Base-by-base conservation (phyloP, 2,888 invertebrate genomes). In the Lordiphosa andalusiaca region DNA sequence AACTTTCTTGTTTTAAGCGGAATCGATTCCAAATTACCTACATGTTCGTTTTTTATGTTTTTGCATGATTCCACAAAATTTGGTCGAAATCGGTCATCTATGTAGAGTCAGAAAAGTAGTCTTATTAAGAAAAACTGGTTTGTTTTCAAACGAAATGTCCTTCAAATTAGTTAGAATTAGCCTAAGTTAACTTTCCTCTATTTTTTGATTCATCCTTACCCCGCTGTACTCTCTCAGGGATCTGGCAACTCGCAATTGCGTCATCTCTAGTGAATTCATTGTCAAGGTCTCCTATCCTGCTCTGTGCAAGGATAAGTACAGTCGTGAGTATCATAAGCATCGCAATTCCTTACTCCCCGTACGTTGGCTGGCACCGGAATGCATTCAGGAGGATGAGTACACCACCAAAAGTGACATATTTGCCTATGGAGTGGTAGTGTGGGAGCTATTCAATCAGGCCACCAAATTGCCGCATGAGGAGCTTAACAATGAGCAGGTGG, bases 361-460 rank as follows among this genome's bases (percentile, higher is more conserved):
- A 9, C 93, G 98, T 73, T 98, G 98, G 98, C 88, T 97, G 88
- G 95, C 98, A 0, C 92, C 93, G 13, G 98, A 98, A 88, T 96
- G 96, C 1, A 94, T 96, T 1, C 91, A 95, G 70, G 97, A 98
- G 80, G 96, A 96, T 57, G 97, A 97, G 66, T 97, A 93, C 88
- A 96, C 97, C 10, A 95, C 95, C 40, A 97, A 97, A 88, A 96
- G 96, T 82, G 98, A 98, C 89, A 95, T 97, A 0, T 98, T 96
- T 90, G 94, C 97, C 72, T 98, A 94, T 86, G 97, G 95, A 0
- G 95, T 95, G 16, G 92, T 97, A 10, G 92, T 96, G 19, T 97
- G 96, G 96, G 98, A 98, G 90, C 93, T 98, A 67, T 94, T 95
- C 88, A 92, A 93, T 70, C 93, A 94, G 85, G 95, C 94, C 10